Base-by-base conservation (phyloP, 2,113 vertebrate species). In the Lynx canadensis region DNA sequence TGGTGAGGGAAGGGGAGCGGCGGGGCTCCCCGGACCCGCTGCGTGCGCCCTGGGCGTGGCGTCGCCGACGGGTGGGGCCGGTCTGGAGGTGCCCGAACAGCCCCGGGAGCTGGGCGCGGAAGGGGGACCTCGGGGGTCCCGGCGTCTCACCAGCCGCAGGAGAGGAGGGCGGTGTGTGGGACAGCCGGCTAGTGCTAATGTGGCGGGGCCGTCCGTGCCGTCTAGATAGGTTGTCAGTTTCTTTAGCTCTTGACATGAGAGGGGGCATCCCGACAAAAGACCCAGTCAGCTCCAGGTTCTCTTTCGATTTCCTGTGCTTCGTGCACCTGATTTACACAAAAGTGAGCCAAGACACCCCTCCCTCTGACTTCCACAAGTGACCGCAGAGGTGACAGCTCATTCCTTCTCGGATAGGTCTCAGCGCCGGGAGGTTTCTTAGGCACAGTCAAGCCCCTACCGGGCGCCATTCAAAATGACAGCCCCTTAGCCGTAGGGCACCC, bases 91-190 rank as follows among this genome's bases (percentile, higher is more conserved):
- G 27, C 33, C 13, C 2, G 1, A 36, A 9, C 4, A 10, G 79
- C 23, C 29, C 10, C 14, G 29, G 65, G 81, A 68, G 36, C 65
- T 25, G 1, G 21, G 63, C 4, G 11, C 71, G 1, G 48, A 36
- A 29, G 38, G 23, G 76, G 50, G 33, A 27, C 55, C 50, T 25
- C 76, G 5, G 4, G 4, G 52, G 5, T 55, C 81, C 31, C 0
- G 13, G 66, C 52, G 0, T 55, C 33, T n/a, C 6, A 0, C 21
- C 66, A 31, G 15, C 6, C 10, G 11, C 25, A 76, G 11, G 73
- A 33, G 48, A 15, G 55, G 36, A 12, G 7, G 7, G 1, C 0
- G 1, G 25, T 3, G 1, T 3, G 0, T 1, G 25, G 73, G 86
- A 12, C 25, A 45, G 68, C 4, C 16, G 11, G 15, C 4, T 23